phyloP scores from a whole-genome alignment of 2,797 vertebrate genomes.

The Acanthis flammea region DNA sequence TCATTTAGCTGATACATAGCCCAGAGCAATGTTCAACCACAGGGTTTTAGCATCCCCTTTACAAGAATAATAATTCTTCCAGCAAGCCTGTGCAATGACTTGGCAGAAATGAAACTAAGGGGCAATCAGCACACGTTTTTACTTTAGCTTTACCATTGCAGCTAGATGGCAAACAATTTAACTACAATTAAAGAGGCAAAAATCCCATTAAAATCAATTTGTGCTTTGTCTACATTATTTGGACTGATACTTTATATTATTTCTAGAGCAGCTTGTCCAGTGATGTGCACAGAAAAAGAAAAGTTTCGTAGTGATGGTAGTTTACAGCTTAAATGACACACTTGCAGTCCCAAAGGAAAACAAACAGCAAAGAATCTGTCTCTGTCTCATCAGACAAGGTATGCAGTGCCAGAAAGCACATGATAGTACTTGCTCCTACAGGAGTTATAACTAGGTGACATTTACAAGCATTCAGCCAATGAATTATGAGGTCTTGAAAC shows the following conservation, averaged over 20 bases:
- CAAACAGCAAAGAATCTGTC: not conserved
- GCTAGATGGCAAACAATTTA: not conserved
- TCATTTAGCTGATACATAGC: not conserved
- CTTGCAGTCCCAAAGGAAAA: not conserved
- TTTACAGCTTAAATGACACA: not conserved
- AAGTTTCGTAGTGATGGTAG: not conserved
- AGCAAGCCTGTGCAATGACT: not conserved
- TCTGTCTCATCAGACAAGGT: not conserved
- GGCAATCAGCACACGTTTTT: not conserved
- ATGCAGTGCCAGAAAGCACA: not conserved
- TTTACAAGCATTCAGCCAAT: slow-evolving; percentile 38
- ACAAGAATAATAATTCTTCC: not conserved
- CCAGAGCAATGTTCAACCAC: not conserved
- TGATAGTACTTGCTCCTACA: not conserved
- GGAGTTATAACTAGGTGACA: slow-evolving; percentile 30
- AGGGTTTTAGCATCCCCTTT: not conserved
- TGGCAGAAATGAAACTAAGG: not conserved
- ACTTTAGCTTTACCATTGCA: not conserved
- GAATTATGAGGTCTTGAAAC: slow-evolving; percentile 38
- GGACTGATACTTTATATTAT: not conserved
- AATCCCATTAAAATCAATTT: not conserved
- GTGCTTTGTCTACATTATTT: not conserved
- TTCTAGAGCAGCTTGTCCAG: not conserved
- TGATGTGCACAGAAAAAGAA: not conserved
- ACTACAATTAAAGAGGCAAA: not conserved